phyloP scores from a whole-genome alignment of 2,113 vertebrate genomes.

The Sakesphorus luctuosus region DNA sequence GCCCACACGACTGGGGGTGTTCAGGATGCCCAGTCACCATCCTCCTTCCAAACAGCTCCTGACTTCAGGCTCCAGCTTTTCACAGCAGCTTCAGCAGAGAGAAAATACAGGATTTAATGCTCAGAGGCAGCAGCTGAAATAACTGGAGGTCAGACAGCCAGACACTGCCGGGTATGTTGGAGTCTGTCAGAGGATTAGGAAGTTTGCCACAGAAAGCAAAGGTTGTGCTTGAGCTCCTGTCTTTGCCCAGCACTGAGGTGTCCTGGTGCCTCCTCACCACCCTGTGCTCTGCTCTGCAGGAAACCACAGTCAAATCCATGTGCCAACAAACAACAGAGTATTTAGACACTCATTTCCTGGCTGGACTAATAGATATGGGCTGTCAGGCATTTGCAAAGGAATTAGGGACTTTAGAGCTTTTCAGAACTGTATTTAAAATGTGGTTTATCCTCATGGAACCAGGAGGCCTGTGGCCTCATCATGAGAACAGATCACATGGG shows the following conservation, averaged over 20 bases:
- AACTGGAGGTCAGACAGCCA: not conserved
- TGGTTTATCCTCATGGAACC: not conserved
- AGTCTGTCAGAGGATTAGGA: not conserved
- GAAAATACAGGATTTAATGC: not conserved
- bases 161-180: not conserved
- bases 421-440: not conserved
- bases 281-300: not conserved
- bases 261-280: not conserved
- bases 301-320: not conserved
- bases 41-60: not conserved
- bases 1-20: not conserved
- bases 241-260: not conserved
- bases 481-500: not conserved
- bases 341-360: not conserved
- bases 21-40: not conserved
- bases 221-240: not conserved
- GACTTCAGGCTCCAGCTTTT: slow-evolving; percentile 1
- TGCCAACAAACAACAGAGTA: not conserved
- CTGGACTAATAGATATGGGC: not conserved
- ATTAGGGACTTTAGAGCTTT: not conserved
- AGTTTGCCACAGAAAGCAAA: slow-evolving; percentile 25
- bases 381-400: not conserved
- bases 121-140: slow-evolving; percentile 8
- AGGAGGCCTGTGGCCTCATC: not conserved
- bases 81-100: not conserved